Evolutionary conservation across 2,888 invertebrate species (phyloP).

Genomic region (Glaucopsyche alexis): DNA sequence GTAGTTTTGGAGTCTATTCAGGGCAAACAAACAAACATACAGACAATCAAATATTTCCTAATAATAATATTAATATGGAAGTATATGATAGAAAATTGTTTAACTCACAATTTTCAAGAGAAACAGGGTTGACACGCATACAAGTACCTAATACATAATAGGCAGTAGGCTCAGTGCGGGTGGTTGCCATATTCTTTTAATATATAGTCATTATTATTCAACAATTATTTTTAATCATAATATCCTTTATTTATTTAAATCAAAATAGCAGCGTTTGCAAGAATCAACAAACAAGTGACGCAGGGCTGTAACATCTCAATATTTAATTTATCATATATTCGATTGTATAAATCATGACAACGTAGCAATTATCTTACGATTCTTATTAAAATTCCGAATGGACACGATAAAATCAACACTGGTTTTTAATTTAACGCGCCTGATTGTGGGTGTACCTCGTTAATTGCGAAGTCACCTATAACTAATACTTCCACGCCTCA

Average conservation of each 20-base stretch:
- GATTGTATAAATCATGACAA: conserved; percentile 8
- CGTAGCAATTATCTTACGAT: conserved; percentile 21
- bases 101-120: no score
- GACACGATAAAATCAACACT: conserved; percentile 26
- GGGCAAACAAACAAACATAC: no score
- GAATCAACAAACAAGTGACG: background rate
- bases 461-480: conserved; percentile 67
- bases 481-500: conserved; percentile 62
- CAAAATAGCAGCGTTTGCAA: background rate
- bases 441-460: conserved; percentile 57
- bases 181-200: no score
- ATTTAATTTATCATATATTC: background rate
- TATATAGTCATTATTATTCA: no score
- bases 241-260: background rate
- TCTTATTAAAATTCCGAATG: conserved; percentile 23
- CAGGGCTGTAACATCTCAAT: conserved; percentile 5
- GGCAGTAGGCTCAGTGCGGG: no score
- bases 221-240: no score
- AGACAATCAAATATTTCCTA: no score
- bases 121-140: no score
- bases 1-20: no score
- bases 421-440: conserved; percentile 40
- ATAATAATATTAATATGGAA: no score
- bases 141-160: no score
- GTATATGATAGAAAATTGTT: no score